These are phyloP conservation scores for Platycnemis pennipes DNA, from an alignment of 2,888 invertebrate genomes.

Conservation along the genomic window DNA sequence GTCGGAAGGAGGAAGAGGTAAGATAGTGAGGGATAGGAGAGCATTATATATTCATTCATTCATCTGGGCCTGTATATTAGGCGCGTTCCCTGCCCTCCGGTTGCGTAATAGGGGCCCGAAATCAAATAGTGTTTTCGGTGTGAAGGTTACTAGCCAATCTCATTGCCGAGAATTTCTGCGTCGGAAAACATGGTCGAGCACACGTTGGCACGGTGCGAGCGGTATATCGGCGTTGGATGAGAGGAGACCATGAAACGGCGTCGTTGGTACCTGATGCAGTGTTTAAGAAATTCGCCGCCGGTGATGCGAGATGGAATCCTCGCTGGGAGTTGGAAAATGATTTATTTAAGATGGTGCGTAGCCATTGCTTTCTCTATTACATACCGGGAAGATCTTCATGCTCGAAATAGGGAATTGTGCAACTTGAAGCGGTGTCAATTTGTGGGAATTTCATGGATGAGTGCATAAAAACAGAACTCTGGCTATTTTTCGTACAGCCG, in stretches of 20 bases:
- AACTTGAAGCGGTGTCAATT: no score
- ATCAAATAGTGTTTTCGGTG: not conserved
- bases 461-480: no score
- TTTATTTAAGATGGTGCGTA: not conserved
- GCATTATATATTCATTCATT: not conserved
- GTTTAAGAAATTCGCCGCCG: not conserved
- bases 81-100: not conserved
- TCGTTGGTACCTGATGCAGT: not conserved
- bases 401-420: no score
- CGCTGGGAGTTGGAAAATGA: not conserved
- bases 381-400: no score
- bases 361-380: no score
- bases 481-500: no score
- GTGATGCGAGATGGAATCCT: not conserved
- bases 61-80: not conserved
- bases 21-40: slow-evolving; percentile 16
- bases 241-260: not conserved
- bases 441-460: no score
- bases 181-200: no score
- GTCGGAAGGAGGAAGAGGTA: not conserved
- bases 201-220: no score
- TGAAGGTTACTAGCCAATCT: not conserved
- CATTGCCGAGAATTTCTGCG: not conserved
- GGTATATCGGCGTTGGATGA: no score
- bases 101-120: no score